Conservation (phyloP, 2,113 vertebrate species). For the Brachypodius melanocephalos region DNA sequence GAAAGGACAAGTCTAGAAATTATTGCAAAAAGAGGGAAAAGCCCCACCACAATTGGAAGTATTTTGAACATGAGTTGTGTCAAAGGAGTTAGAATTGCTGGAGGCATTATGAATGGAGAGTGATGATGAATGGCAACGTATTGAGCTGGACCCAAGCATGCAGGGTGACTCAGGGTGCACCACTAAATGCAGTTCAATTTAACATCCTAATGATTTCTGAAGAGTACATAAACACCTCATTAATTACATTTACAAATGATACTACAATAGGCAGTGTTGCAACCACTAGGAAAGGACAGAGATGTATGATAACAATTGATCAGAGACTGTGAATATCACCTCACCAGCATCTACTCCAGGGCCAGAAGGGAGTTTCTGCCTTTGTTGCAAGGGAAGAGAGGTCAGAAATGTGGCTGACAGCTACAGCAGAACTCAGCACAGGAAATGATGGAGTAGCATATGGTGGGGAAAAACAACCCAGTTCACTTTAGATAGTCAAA, state of each 20-base stretch:
- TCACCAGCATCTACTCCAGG: background rate
- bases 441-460: background rate
- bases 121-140: background rate
- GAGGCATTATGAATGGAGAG: background rate
- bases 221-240: conserved; percentile 40
- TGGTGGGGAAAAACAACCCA: background rate
- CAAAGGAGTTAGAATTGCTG: background rate
- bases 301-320: conserved; percentile 7
- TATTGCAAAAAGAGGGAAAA: background rate
- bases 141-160: background rate
- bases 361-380: background rate
- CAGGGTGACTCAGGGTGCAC: background rate
- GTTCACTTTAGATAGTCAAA: background rate
- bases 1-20: background rate
- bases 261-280: background rate
- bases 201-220: conserved; percentile 49
- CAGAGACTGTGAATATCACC: background rate
- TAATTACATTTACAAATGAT: conserved; percentile 45
- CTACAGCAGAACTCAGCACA: background rate
- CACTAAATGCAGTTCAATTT: background rate
- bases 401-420: background rate
- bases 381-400: background rate
- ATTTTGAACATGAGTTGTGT: background rate
- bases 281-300: background rate
- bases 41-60: background rate